Evolutionary conservation across 2,888 invertebrate genomes (phyloP).

Genomic region (Himalopsyche kuldschensis): DNA sequence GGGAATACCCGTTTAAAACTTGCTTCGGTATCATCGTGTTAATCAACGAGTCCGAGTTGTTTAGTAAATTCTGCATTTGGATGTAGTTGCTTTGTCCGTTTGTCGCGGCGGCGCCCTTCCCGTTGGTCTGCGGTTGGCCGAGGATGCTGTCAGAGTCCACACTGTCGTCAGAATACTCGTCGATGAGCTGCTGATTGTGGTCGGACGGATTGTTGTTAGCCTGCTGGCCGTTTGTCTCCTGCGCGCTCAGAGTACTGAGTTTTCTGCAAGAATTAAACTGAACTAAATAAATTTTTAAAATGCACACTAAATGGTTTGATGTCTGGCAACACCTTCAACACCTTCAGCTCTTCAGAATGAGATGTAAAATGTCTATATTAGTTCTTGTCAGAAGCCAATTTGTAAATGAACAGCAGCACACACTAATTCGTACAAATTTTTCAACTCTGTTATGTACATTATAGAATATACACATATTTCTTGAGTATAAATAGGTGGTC

Average conservation of each 20-base stretch:
- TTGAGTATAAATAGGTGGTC: no score
- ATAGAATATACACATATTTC: no score
- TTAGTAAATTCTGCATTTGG: conserved; percentile 32
- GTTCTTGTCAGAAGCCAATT: no score
- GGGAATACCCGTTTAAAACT: conserved; percentile 38
- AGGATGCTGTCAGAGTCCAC: conserved; percentile 32
- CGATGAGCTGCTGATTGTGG: conserved; percentile 21
- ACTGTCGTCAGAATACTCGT: conserved; percentile 37
- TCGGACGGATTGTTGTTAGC: conserved; percentile 31
- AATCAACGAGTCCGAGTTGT: conserved; percentile 28
- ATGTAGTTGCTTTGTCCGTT: conserved; percentile 20
- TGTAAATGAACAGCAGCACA: no score
- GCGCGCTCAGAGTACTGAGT: conserved; percentile 38
- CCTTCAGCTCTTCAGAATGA: not conserved
- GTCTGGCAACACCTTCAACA: not conserved
- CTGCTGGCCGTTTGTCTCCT: conserved; percentile 32
- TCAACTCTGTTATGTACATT: no score
- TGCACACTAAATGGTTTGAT: not conserved
- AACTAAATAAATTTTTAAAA: conserved; percentile 8
- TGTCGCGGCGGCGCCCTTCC: not conserved
- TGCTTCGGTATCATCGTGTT: conserved; percentile 37
- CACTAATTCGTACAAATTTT: no score
- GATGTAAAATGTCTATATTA: no score
- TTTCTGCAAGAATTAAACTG: conserved; percentile 38
- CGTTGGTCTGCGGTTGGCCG: conserved; percentile 24